Base-by-base conservation (phyloP, 1,140 invertebrate species). In the Panagrolaimus sp. region DNA sequence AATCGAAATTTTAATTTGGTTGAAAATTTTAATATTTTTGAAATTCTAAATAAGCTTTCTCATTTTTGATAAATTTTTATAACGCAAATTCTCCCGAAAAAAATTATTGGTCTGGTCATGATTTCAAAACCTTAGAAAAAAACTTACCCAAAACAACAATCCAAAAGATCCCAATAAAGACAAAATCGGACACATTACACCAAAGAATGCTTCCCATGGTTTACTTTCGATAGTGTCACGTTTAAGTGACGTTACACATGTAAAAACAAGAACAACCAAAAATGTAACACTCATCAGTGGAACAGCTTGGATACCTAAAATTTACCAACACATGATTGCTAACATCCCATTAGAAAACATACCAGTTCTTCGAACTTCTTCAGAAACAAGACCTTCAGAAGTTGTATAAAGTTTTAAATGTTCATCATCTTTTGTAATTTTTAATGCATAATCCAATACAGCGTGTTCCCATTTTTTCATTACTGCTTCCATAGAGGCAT, bases 401-500 rank as follows among this genome's bases (percentile, higher is more conserved):
- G 80, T 82, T 23, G 72, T 73, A 66, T 75, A 76, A 9, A 82
- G 67, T 47, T 72, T 71, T 53, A 81, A 72, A 23, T 82, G 63
- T 16, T 71, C 62, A 64, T 82, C 76, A n/a, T 73, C 71, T 16
- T 62, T 44, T 31, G 78, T 57, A 25, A 27, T 80, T 44, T 70
- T 63, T 9, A 72, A 27, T n/a, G 78, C 53, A 64, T 76, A 81
- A 11, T 80, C 75, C 23, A 72, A 71, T 9, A 82, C 74, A 9
- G 78, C 78, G 51, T 80, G 78, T 63, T 81, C 79, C 79, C 79
- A 81, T 63, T 80, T 74, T 27, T 75, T 80, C 80, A 81, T 80
- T 13, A 82, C 71, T 13, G 70, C 62, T 38, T 75, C 69, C 63
- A 76, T 75, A 11, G 80, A 73, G 1, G 65, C 48, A 42, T 81